These are phyloP conservation scores for Panagrolaimus sp. DNA, from an alignment of 1,140 invertebrate genomes.

Conservation along the genomic window DNA sequence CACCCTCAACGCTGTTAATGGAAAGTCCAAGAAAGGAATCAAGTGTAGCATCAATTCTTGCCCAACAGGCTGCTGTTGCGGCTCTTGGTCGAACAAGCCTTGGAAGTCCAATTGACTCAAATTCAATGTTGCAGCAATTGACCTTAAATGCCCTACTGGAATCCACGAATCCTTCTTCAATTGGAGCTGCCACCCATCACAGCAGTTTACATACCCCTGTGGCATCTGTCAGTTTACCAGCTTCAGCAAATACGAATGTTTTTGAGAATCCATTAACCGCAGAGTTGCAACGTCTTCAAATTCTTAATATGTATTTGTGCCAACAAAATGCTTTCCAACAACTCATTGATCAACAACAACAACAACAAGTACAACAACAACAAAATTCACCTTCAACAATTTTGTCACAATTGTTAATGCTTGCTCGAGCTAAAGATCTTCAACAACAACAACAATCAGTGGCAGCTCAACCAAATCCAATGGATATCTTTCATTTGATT, in stretches of 20 bases:
- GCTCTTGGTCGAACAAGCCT: not conserved
- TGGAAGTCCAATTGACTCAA: not conserved
- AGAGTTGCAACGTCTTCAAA: not conserved
- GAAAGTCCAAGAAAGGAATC: constrained; percentile 15
- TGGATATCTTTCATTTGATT: not conserved
- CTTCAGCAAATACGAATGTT: not conserved
- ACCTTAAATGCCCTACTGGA: constrained; percentile 1
- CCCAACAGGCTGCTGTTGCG: not conserved
- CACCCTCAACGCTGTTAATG: constrained; percentile 20
- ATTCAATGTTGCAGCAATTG: not conserved
- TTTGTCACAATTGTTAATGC: not conserved
- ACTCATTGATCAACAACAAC: not conserved
- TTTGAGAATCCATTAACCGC: not conserved
- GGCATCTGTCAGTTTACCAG: not conserved
- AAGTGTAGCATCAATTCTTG: not conserved
- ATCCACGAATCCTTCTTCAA: not conserved
- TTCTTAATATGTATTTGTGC: not conserved
- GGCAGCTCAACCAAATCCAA: not conserved
- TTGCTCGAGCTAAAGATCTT: not conserved
- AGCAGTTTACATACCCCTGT: no score
- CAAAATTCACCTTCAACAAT: not conserved
- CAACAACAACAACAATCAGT: not conserved
- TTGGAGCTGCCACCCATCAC: not conserved
- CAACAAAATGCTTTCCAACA: not conserved
- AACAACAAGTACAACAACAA: constrained; percentile 10